A percentile compares a stretch with the other conserved stretches of the same genome.
Evolutionary conservation across 2,888 invertebrate species (phyloP).

Genomic region (Chirona hameri): DNA sequence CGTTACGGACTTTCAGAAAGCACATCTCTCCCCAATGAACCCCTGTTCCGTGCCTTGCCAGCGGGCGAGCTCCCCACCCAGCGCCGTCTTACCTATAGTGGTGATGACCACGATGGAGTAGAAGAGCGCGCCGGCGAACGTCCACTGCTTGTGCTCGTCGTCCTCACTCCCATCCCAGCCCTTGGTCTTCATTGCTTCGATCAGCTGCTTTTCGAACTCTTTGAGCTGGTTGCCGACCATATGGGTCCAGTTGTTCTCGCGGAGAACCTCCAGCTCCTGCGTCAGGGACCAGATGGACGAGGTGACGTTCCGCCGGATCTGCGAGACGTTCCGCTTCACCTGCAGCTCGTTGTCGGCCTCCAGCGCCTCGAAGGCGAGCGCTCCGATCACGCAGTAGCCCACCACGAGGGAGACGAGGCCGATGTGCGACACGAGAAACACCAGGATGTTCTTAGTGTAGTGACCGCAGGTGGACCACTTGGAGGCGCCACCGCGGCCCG

Average conservation of each 20-base stretch:
- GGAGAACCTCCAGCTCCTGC: slow-evolving; percentile 58
- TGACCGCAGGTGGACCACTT: slow-evolving; percentile 55
- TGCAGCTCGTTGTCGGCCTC: slow-evolving; percentile 38
- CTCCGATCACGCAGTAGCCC: slow-evolving; percentile 83
- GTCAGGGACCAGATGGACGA: slow-evolving; percentile 63
- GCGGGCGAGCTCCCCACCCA: background rate
- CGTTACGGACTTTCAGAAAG: too few species aligned
- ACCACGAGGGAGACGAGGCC: slow-evolving; percentile 82
- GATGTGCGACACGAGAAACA: slow-evolving; percentile 83
- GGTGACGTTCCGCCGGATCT: slow-evolving; percentile 38
- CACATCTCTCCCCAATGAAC: too few species aligned
- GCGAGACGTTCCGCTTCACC: slow-evolving; percentile 40
- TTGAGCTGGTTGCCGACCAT: slow-evolving; percentile 58
- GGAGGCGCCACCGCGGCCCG: background rate
- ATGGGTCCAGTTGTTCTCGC: slow-evolving; percentile 74
- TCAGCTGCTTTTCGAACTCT: slow-evolving; percentile 65
- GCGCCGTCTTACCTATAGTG: slow-evolving; percentile 72
- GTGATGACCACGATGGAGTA: slow-evolving; percentile 95
- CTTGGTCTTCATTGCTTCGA: slow-evolving; percentile 77
- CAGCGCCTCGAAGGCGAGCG: slow-evolving; percentile 68
- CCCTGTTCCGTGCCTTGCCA: too few species aligned
- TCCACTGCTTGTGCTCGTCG: slow-evolving; percentile 65
- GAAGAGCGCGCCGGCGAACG: slow-evolving; percentile 82
- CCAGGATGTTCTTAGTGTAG: slow-evolving; percentile 73
- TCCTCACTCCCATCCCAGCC: slow-evolving; percentile 80